Evolutionary conservation across 1,140 invertebrate species (phyloP).

Genomic region (Aphelinus atriplicis): DNA sequence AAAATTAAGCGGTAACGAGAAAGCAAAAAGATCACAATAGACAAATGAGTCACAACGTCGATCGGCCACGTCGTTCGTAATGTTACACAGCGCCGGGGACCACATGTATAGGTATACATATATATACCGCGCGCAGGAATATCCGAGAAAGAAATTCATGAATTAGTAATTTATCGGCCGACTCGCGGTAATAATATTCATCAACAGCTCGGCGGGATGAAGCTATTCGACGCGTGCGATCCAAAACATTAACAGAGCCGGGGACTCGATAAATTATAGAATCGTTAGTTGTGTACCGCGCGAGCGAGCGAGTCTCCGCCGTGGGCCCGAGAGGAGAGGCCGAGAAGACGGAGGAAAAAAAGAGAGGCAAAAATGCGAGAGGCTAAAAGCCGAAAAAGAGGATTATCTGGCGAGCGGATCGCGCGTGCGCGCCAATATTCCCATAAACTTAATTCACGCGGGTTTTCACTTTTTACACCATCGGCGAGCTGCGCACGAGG

Average conservation of each 20-base stretch:
- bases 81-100: too few relatives aligned
- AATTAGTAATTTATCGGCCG: too few relatives aligned
- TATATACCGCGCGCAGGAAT: too few relatives aligned
- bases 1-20: too few relatives aligned
- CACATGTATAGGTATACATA: too few relatives aligned
- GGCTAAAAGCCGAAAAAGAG: conserved; percentile 19
- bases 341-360: not conserved
- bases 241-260: conserved; percentile 4
- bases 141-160: too few relatives aligned
- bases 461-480: too few relatives aligned
- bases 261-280: conserved; percentile 34
- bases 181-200: conserved; percentile 27
- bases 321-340: not conserved
- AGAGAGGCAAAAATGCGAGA: not conserved
- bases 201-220: conserved; percentile 23
- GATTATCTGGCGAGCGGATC: conserved; percentile 32
- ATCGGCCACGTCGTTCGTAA: too few relatives aligned
- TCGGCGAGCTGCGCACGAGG: too few relatives aligned
- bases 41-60: too few relatives aligned
- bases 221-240: conserved; percentile 18
- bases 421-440: not conserved
- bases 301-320: not conserved
- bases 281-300: conserved; percentile 26
- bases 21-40: too few relatives aligned
- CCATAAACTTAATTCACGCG: conserved; percentile 30